phyloP scores from a whole-genome alignment of 2,888 invertebrate genomes.

The Parapristionchus giblindavisi region DNA sequence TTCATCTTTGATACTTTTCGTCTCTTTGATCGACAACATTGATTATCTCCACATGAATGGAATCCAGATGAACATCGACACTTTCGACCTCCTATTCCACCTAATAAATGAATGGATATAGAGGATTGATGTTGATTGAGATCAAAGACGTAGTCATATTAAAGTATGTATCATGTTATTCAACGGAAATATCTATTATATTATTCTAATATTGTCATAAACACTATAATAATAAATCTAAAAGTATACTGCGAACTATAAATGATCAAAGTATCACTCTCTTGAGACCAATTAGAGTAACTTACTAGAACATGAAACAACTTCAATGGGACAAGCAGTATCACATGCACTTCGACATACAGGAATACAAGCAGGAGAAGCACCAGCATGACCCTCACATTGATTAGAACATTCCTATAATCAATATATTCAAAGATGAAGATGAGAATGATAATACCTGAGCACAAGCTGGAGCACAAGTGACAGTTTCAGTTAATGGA shows the following conservation, averaged over 20 bases:
- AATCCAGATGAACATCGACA: slow-evolving; percentile 10
- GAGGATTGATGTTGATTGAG: neutral
- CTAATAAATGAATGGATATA: neutral
- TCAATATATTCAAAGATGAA: too few relatives aligned
- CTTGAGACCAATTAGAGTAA: neutral
- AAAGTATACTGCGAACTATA: neutral
- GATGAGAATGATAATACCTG: too few relatives aligned
- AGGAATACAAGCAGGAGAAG: slow-evolving; percentile 31
- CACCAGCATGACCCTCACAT: slow-evolving; percentile 27
- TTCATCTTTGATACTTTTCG: neutral
- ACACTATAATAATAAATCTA: too few relatives aligned
- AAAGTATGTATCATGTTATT: too few relatives aligned
- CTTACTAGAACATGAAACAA: slow-evolving; percentile 14
- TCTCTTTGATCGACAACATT: slow-evolving; percentile 35
- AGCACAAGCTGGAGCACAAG: slow-evolving; percentile 32
- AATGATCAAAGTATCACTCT: neutral
- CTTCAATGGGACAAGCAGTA: slow-evolving; percentile 29
- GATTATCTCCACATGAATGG: slow-evolving; percentile 10
- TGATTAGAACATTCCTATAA: slow-evolving; percentile 28
- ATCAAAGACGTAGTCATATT: too few relatives aligned
- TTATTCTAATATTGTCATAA: too few relatives aligned
- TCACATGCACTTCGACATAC: slow-evolving; percentile 27
- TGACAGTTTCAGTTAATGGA: slow-evolving; percentile 26
- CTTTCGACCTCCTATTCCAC: slow-evolving; percentile 33
- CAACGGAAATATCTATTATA: too few relatives aligned